These are phyloP conservation scores for Lagopus leucura DNA, from an alignment of 2,113 vertebrate species.

Conservation along the genomic window DNA sequence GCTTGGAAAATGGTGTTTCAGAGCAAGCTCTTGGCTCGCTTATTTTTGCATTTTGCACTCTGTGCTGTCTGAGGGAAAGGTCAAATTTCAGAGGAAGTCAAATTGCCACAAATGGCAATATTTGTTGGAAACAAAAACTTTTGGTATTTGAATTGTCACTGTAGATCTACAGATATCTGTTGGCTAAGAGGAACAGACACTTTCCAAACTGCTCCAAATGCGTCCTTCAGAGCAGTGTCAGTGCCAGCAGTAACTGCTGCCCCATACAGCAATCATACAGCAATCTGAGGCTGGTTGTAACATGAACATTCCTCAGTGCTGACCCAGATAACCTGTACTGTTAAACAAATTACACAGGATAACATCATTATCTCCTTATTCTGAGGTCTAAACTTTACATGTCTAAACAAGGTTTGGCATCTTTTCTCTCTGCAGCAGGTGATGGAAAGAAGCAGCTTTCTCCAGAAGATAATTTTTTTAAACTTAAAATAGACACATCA, in stretches of 20 bases:
- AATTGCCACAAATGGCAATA: conserved; percentile 31
- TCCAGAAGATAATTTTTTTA: background rate
- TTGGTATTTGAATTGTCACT: conserved; percentile 35
- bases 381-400: background rate
- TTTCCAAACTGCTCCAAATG: conserved; percentile 21
- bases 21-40: background rate
- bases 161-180: background rate
- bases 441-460: conserved; percentile 1
- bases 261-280: background rate
- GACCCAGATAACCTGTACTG: conserved; percentile 54
- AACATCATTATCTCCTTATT: conserved; percentile 42
- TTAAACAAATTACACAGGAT: conserved; percentile 14
- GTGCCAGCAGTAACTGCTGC: conserved; percentile 12
- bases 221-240: conserved; percentile 32
- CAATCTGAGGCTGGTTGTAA: background rate
- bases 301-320: background rate
- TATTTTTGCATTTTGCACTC: background rate
- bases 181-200: conserved; percentile 30
- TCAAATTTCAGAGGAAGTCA: conserved; percentile 19
- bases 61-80: background rate
- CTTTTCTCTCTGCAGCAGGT: conserved; percentile 1
- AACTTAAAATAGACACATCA: conserved; percentile 16
- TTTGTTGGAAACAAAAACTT: background rate
- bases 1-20: background rate
- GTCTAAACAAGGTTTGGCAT: background rate